These are phyloP conservation scores for Cynopterus brachyotis DNA, from an alignment of 2,113 vertebrate species.

Conservation along the genomic window DNA sequence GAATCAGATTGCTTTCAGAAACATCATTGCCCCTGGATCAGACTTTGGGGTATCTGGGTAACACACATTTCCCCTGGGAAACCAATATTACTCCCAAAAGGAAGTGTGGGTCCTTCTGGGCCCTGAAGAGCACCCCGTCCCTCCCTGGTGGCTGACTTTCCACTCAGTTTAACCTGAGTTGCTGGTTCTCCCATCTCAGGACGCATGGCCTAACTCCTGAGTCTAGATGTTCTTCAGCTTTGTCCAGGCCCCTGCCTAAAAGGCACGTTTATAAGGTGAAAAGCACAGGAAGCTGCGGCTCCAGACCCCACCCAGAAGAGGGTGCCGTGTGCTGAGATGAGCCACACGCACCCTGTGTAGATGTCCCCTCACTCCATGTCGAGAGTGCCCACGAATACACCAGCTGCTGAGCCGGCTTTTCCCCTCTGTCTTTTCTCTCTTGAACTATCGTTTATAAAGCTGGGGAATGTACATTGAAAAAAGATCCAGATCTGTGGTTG, in stretches of 20 bases:
- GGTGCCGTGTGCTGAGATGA: rapidly evolving
- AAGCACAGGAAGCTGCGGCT: background rate
- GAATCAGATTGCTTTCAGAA: background rate
- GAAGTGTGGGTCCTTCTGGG: background rate
- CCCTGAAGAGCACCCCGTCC: background rate
- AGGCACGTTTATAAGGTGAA: background rate
- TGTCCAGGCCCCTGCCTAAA: background rate
- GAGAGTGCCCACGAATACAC: background rate
- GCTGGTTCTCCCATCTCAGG: background rate
- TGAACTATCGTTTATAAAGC: background rate
- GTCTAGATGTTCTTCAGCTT: background rate
- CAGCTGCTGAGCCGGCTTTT: background rate
- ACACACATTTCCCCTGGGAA: background rate
- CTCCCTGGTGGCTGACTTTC: background rate
- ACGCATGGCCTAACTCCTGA: background rate
- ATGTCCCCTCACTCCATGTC: background rate
- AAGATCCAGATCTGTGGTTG: background rate
- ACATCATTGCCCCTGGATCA: background rate
- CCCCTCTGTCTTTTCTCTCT: too few species aligned
- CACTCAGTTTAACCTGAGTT: background rate
- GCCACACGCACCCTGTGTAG: rapidly evolving
- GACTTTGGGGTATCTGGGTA: background rate
- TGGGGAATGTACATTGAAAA: background rate
- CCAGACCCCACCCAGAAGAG: background rate
- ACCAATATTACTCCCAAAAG: background rate